Conservation (phyloP, 2,888 invertebrate genomes). For the Bedellia somnulentella region DNA sequence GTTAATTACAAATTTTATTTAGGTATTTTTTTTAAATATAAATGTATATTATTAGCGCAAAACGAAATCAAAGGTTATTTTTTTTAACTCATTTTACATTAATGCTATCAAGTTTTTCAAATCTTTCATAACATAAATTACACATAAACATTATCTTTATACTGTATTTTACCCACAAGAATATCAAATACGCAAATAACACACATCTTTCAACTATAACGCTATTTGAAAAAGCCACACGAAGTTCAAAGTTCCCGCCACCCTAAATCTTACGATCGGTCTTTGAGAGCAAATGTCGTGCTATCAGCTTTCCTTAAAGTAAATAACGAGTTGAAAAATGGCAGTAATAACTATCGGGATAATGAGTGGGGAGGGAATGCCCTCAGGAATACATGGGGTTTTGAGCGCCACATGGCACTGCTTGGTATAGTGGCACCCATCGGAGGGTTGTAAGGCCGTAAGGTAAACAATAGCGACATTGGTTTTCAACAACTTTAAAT, state of each 20-base stretch:
- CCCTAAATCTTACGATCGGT: slow-evolving; percentile 42
- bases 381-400: slow-evolving; percentile 51
- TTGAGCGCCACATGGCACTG: slow-evolving; percentile 45
- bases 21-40: too few species aligned
- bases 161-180: too few species aligned
- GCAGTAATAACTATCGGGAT: slow-evolving; percentile 58
- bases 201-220: too few species aligned
- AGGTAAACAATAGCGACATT: slow-evolving; percentile 38
- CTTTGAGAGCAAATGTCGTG: slow-evolving; percentile 48
- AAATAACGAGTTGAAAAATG: slow-evolving; percentile 63
- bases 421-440: slow-evolving; percentile 10
- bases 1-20: too few species aligned
- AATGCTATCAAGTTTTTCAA: too few species aligned
- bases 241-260: slow-evolving; percentile 32
- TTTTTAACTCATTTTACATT: too few species aligned
- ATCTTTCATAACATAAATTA: too few species aligned
- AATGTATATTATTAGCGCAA: too few species aligned
- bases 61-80: too few species aligned
- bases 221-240: slow-evolving; percentile 38
- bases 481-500: too few species aligned
- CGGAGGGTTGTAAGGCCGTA: slow-evolving; percentile 17
- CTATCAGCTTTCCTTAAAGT: slow-evolving; percentile 55
- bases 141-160: too few species aligned
- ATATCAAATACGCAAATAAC: too few species aligned
- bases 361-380: slow-evolving; percentile 56